Evolutionary conservation across 2,888 invertebrate genomes (phyloP).

Genomic region (Phragmatobia fuliginosa): DNA sequence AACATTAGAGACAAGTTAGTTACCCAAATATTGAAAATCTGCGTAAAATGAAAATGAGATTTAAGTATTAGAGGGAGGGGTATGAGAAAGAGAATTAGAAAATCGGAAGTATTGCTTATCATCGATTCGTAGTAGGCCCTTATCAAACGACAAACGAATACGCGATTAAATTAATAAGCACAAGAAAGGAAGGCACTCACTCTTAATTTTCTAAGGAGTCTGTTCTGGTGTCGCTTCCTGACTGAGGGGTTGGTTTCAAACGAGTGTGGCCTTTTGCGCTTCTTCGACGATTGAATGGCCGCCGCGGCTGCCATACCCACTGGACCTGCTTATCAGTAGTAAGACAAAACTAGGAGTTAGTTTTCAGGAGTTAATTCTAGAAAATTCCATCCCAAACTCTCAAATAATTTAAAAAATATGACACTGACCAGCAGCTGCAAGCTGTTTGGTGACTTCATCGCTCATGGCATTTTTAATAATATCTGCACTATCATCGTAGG

Average conservation of each 20-base stretch:
- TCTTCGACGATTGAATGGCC: constrained; percentile 98
- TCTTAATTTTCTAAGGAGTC: constrained; percentile 94
- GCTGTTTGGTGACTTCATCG: constrained; percentile 98
- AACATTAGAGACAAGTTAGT: no score
- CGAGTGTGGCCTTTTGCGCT: constrained; percentile 97
- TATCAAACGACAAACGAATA: no score
- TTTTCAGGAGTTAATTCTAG: neutral
- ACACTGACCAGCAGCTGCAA: constrained; percentile 95
- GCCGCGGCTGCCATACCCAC: constrained; percentile 99
- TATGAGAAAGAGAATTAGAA: no score
- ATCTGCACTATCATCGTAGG: constrained; percentile 93
- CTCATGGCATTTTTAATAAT: constrained; percentile 94
- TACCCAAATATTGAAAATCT: no score
- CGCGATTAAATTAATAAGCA: neutral
- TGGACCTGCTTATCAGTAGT: constrained; percentile 88
- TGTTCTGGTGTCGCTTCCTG: constrained; percentile 97
- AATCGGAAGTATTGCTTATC: no score
- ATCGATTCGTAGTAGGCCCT: no score
- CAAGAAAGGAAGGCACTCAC: constrained; percentile 76
- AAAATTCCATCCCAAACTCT: neutral
- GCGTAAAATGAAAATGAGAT: no score
- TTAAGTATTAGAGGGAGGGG: no score
- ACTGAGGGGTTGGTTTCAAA: constrained; percentile 99
- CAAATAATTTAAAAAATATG: neutral
- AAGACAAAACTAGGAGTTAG: neutral